Evolutionary conservation across 2,888 invertebrate species (phyloP).

Genomic region (Drepana falcataria): DNA sequence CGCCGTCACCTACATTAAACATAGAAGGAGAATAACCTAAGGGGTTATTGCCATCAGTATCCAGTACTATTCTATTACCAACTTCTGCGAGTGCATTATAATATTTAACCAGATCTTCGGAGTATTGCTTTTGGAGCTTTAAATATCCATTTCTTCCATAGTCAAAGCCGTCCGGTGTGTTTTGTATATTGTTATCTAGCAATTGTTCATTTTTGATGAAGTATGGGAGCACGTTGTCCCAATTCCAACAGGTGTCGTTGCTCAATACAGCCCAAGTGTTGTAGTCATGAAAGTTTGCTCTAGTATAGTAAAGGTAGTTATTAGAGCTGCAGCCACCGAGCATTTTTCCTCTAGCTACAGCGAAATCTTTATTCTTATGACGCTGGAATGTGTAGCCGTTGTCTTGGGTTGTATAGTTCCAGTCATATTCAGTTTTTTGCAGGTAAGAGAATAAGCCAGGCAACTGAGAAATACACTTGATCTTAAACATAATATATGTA

Average conservation of each 20-base stretch:
- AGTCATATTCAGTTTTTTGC: constrained; percentile 16
- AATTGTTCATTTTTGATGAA: constrained; percentile 66
- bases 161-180: constrained; percentile 18
- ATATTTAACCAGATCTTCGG: constrained; percentile 22
- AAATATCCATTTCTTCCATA: constrained; percentile 57
- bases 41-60: constrained; percentile 46
- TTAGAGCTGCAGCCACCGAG: constrained; percentile 75
- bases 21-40: constrained; percentile 64
- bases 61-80: constrained; percentile 45
- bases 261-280: constrained; percentile 68
- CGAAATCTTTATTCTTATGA: constrained; percentile 11
- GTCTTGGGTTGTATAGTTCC: constrained; percentile 39
- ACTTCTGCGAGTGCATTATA: constrained; percentile 53
- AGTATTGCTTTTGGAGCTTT: constrained; percentile 38
- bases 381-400: constrained; percentile 32
- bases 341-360: constrained; percentile 73
- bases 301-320: constrained; percentile 72
- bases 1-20: constrained; percentile 56
- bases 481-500: no score
- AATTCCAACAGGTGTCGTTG: constrained; percentile 75
- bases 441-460: constrained; percentile 9
- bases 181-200: constrained; percentile 16
- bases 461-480: constrained; percentile 7
- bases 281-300: constrained; percentile 42
- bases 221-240: constrained; percentile 62